phyloP scores from a whole-genome alignment of 2,888 invertebrate genomes.

The Julus scandinavius region DNA sequence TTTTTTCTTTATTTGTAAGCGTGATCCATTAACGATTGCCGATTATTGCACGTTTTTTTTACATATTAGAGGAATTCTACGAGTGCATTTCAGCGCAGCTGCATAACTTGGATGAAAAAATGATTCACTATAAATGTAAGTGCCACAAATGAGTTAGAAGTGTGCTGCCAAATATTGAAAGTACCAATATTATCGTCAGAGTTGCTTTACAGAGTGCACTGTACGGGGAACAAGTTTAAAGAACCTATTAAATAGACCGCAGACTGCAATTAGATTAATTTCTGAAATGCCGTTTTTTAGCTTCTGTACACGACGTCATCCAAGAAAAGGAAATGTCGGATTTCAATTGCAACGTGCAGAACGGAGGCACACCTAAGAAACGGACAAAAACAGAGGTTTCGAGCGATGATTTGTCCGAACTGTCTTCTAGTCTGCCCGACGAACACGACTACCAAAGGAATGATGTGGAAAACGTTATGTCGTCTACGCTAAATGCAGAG shows the following conservation, averaged over 20 bases:
- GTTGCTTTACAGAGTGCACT: no score
- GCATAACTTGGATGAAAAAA: constrained; percentile 1
- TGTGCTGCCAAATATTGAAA: no score
- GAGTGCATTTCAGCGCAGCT: constrained; percentile 8
- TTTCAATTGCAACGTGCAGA: neutral
- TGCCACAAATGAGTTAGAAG: neutral
- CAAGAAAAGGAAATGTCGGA: neutral
- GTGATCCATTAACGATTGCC: neutral
- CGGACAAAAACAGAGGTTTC: neutral
- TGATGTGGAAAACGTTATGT: neutral
- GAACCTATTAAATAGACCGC: neutral
- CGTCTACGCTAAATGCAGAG: neutral
- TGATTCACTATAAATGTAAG: neutral
- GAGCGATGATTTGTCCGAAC: neutral
- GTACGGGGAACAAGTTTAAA: no score
- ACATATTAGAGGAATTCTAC: constrained; percentile 14
- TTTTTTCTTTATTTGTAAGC: no score
- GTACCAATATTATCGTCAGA: no score
- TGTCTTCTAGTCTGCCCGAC: neutral
- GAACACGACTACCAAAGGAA: neutral
- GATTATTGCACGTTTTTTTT: neutral
- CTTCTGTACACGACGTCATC: neutral
- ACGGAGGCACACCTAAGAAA: neutral
- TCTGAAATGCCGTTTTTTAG: neutral
- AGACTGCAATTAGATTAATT: neutral